Conservation (phyloP, 2,888 invertebrate genomes). For the Oeneis ivallda region DNA sequence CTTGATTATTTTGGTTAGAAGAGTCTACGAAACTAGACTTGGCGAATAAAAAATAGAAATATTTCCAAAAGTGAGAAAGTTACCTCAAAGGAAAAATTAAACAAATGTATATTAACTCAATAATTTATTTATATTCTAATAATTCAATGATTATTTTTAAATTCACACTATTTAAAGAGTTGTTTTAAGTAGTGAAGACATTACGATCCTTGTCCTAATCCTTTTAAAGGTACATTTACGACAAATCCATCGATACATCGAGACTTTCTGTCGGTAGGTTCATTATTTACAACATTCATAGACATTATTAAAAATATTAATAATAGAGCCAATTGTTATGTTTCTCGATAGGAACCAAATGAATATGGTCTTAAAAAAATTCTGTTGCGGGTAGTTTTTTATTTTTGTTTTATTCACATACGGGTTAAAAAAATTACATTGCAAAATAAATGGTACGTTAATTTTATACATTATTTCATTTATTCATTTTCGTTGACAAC, state of each 20-base stretch:
- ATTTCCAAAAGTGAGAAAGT: not conserved
- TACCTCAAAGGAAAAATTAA: conserved; percentile 39
- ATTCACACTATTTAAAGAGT: conserved; percentile 66
- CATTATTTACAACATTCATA: conserved; percentile 41
- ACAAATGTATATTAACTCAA: conserved; percentile 59
- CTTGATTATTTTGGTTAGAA: too few relatives aligned
- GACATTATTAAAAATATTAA: conserved; percentile 39
- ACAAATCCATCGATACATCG: conserved; percentile 25
- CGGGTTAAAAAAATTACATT: too few relatives aligned
- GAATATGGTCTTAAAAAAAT: too few relatives aligned
- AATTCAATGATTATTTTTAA: conserved; percentile 73
- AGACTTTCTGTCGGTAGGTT: conserved; percentile 27
- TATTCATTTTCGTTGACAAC: too few relatives aligned
- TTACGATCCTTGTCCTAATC: conserved; percentile 45
- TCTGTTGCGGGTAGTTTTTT: too few relatives aligned
- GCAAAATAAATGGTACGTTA: too few relatives aligned
- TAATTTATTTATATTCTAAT: conserved; percentile 79
- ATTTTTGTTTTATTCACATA: too few relatives aligned
- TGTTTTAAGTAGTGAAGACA: conserved; percentile 75
- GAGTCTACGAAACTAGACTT: too few relatives aligned
- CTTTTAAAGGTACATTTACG: conserved; percentile 29
- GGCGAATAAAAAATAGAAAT: not conserved
- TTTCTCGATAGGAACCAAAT: conserved; percentile 25
- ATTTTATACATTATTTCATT: too few relatives aligned
- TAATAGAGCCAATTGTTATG: conserved; percentile 15